Conservation (phyloP, 2,113 vertebrate species). For the Regulus satrapa region DNA sequence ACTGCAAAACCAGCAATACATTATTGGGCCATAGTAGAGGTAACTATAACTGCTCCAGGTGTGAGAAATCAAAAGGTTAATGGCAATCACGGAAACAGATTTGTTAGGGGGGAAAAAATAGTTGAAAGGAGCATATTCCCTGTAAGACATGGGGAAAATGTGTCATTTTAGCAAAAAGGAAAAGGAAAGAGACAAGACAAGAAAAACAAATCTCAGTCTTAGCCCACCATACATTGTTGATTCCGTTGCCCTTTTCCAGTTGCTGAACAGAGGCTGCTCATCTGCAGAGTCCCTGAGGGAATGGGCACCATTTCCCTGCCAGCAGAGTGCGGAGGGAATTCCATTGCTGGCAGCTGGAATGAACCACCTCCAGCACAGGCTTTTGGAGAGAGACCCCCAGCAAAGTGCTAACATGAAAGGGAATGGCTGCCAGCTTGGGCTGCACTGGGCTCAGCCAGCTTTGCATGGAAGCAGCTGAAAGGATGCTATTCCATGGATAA, state of each 20-base stretch:
- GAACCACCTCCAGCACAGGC: not conserved
- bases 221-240: not conserved
- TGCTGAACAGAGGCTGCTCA: not conserved
- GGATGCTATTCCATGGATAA: not conserved
- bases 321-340: not conserved
- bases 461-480: not conserved
- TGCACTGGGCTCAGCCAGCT: not conserved
- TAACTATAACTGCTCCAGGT: not conserved
- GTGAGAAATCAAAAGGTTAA: not conserved
- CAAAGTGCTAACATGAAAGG: not conserved
- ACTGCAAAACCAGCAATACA: not conserved
- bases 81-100: not conserved
- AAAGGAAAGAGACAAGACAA: not conserved
- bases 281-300: not conserved
- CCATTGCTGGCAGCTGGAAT: not conserved
- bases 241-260: not conserved
- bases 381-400: not conserved
- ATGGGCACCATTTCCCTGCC: not conserved
- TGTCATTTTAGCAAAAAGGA: not conserved
- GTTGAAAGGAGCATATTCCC: not conserved
- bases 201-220: not conserved
- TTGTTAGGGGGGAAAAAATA: not conserved
- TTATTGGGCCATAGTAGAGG: not conserved
- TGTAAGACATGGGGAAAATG: not conserved
- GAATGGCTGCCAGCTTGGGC: not conserved